Conservation (phyloP, 35 echinoderm and acorn worm species). For the Eucidaris tribuloides region DNA sequence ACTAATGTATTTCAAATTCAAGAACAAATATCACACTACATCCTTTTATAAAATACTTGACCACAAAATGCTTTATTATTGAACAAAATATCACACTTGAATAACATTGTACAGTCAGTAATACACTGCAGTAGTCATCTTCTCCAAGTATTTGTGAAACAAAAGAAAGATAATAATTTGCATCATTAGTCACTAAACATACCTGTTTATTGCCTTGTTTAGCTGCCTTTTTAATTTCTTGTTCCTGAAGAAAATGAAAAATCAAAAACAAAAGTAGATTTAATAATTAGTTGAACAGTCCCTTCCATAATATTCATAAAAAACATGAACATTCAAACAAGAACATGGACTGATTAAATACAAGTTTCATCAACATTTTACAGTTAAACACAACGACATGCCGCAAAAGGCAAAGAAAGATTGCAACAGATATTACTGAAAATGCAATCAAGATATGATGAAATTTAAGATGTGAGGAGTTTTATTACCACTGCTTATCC, state of each 20-base stretch:
- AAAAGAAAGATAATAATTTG: neutral
- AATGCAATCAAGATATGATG: too few relatives aligned
- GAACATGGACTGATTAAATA: neutral
- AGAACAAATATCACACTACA: too few relatives aligned
- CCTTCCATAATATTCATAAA: neutral
- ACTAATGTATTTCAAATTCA: too few relatives aligned
- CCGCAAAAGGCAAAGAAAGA: neutral
- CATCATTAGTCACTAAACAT: neutral
- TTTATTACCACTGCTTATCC: too few relatives aligned
- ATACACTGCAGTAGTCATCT: too few relatives aligned
- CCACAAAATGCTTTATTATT: too few relatives aligned
- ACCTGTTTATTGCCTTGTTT: slow-evolving; percentile 93
- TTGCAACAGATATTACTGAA: neutral
- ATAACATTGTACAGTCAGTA: too few relatives aligned
- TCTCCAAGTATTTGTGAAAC: neutral
- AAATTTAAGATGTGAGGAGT: too few relatives aligned
- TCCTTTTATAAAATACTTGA: too few relatives aligned
- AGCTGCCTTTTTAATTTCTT: slow-evolving; percentile 96
- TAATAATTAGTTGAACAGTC: neutral
- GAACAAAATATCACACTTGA: too few relatives aligned
- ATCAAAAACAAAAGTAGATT: neutral
- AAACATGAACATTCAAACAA: neutral
- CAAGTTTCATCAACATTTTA: neutral
- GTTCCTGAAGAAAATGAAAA: slow-evolving; percentile 40
- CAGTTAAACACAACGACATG: neutral